Percentiles rank a stretch among this genome's conserved stretches.
phyloP scores from a whole-genome alignment of 2,113 vertebrate genomes.

The Nymphicus hollandicus region DNA sequence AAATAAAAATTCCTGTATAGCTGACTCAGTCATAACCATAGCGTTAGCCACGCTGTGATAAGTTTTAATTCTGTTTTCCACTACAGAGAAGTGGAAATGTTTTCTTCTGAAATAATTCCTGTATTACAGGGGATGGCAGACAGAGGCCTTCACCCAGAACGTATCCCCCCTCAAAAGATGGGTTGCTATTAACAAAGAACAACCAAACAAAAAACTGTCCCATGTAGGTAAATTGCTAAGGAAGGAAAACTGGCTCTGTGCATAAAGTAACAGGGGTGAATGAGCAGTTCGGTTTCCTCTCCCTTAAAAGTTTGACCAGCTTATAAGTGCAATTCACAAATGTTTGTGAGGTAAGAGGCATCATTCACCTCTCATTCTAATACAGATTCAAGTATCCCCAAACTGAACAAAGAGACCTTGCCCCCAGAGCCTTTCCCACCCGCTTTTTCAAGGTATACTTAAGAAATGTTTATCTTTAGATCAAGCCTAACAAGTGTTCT shows the following conservation, averaged over 20 bases:
- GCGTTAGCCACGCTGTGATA: neutral
- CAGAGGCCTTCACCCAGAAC: neutral
- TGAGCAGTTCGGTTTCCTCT: neutral
- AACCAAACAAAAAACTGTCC: neutral
- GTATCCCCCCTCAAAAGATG: rapidly evolving
- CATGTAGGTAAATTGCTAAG: neutral
- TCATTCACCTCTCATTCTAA: neutral
- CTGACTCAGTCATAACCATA: constrained; percentile 18
- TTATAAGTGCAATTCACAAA: neutral
- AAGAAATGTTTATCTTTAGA: neutral
- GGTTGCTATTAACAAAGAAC: neutral
- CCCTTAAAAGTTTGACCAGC: neutral
- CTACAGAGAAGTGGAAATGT: neutral
- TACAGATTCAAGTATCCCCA: neutral
- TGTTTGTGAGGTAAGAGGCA: neutral
- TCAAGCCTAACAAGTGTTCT: neutral
- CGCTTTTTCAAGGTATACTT: neutral
- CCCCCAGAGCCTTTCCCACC: neutral
- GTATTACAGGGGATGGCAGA: neutral
- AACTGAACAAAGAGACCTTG: neutral
- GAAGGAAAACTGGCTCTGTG: neutral
- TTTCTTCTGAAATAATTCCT: neutral
- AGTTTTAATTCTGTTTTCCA: constrained; percentile 35
- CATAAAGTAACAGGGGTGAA: neutral
- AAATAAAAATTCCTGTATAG: constrained; percentile 28